Evolutionary conservation across 2,113 vertebrate genomes (phyloP).

Genomic region (Castor canadensis): DNA sequence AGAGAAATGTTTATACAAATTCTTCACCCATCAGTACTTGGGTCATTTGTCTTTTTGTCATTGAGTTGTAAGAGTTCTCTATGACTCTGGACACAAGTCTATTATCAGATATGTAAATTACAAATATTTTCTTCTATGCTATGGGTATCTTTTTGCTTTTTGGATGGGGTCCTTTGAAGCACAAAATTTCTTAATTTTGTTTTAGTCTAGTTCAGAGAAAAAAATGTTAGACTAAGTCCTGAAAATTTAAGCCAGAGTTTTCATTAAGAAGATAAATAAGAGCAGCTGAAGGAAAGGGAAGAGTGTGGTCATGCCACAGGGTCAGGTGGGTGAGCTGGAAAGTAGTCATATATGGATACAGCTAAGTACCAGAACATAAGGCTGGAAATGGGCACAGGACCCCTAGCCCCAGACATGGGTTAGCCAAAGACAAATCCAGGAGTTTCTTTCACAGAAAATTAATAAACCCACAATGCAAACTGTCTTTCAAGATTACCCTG

Average conservation of each 20-base stretch:
- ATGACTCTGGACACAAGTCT: neutral
- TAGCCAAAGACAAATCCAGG: neutral
- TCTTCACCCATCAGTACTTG: neutral
- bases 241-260: neutral
- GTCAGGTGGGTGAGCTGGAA: neutral
- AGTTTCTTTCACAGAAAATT: neutral
- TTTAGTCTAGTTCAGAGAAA: neutral
- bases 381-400: neutral
- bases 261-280: neutral
- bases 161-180: neutral
- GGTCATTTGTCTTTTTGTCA: neutral
- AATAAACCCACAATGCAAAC: neutral
- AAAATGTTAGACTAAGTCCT: neutral
- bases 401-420: neutral
- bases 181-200: neutral
- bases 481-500: neutral
- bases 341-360: neutral
- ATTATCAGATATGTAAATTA: neutral
- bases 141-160: neutral
- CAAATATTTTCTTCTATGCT: neutral
- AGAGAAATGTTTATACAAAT: neutral
- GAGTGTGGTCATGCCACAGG: neutral
- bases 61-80: conserved; percentile 2
- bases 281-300: neutral
- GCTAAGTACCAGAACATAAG: neutral